Evolutionary conservation across 2,888 invertebrate species (phyloP).

Genomic region (Lomographa bimaculata): DNA sequence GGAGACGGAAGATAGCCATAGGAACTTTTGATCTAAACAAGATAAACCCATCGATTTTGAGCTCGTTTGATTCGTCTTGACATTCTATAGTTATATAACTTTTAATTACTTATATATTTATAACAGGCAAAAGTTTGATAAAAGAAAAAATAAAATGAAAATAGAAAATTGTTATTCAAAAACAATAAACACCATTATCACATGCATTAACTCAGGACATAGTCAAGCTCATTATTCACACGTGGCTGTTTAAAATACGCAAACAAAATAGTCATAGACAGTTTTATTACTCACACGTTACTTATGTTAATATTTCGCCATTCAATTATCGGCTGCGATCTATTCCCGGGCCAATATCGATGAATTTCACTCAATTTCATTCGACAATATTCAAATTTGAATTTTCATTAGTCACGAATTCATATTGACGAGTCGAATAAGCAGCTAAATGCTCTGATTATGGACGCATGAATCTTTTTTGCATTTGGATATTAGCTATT

Average conservation of each 20-base stretch:
- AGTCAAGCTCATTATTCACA: constrained; percentile 21
- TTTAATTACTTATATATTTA: too few species aligned
- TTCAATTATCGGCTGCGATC: constrained; percentile 54
- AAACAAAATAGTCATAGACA: constrained; percentile 22
- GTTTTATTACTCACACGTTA: constrained; percentile 30
- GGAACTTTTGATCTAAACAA: too few species aligned
- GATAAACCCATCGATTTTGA: too few species aligned
- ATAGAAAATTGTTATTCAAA: too few species aligned
- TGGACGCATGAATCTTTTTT: constrained; percentile 39
- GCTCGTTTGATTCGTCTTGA: too few species aligned
- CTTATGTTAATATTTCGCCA: constrained; percentile 58
- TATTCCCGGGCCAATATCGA: constrained; percentile 48
- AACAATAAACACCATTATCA: constrained; percentile 4
- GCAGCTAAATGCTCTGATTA: constrained; percentile 58
- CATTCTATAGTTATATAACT: too few species aligned
- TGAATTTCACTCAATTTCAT: constrained; percentile 59
- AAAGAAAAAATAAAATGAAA: too few species aligned
- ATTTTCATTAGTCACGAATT: constrained; percentile 63
- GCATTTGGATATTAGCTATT: too few species aligned
- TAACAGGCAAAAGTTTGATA: too few species aligned
- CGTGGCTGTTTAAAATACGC: constrained; percentile 16
- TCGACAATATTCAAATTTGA: constrained; percentile 66
- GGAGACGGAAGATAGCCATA: too few species aligned
- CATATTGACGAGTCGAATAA: constrained; percentile 63
- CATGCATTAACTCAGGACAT: background rate